These are phyloP conservation scores for Datnioides undecimradiatus DNA, from an alignment of 2,113 vertebrate genomes.

Conservation along the genomic window DNA sequence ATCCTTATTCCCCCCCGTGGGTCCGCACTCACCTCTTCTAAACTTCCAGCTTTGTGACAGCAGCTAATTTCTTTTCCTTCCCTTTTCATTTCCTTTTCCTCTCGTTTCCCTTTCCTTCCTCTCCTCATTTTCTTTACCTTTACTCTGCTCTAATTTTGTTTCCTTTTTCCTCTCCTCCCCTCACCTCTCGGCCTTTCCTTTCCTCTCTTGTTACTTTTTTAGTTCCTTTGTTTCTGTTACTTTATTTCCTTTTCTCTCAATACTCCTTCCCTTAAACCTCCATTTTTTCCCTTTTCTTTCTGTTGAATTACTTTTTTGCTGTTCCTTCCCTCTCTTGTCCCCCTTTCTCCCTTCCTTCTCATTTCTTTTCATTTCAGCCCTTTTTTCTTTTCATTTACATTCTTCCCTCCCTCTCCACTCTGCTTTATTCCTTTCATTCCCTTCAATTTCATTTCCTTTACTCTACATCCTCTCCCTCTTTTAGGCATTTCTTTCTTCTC, in stretches of 20 bases:
- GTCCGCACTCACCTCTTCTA: constrained; percentile 24
- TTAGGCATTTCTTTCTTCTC: too few relatives aligned
- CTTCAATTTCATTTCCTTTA: neutral
- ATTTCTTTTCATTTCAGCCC: neutral
- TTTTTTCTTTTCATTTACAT: neutral
- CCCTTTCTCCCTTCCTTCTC: neutral
- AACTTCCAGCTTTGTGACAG: neutral
- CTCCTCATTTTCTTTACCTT: too few relatives aligned
- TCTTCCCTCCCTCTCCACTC: neutral
- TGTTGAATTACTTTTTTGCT: neutral
- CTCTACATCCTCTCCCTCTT: neutral
- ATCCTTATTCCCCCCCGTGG: neutral
- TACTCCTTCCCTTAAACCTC: too few relatives aligned
- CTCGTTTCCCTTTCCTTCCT: neutral
- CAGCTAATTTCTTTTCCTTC: neutral
- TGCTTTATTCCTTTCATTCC: neutral
- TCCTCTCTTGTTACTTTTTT: neutral
- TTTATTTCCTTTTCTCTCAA: too few relatives aligned
- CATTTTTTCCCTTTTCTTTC: too few relatives aligned
- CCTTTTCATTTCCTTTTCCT: neutral
- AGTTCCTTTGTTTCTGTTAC: too few relatives aligned
- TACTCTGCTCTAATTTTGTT: neutral
- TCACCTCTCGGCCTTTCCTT: neutral
- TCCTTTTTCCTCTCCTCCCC: too few relatives aligned
- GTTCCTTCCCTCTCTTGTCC: neutral